Evolutionary conservation across 2,888 invertebrate species (phyloP), one percentile per base, ranked within the genome.

Genomic region (Toxonevra muliebris): DNA sequence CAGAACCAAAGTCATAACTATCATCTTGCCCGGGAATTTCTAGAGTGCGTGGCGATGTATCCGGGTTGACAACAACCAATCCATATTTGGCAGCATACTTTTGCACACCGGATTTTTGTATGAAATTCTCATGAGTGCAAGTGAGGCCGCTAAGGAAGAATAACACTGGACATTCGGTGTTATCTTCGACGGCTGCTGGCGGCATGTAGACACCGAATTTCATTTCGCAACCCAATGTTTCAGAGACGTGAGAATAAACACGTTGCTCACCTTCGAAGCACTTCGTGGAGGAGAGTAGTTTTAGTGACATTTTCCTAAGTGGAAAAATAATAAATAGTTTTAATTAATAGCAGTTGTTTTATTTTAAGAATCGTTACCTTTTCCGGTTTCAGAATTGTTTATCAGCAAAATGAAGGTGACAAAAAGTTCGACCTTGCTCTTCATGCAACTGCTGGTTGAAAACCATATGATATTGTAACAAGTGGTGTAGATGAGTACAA

Each of bases 81-180:
- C 93, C 93, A 80, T 93, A 89, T 79, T 95, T 89, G 5, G 96
- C 89, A 5, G 98, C 98, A 86, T 92, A 91, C 77, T 89, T 88
- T 87, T 99, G 99, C 71, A 94, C 93, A n/a, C 97, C 98, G 57
- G 96, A 91, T 86, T 99, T 99, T 61, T 93, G 91, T 72, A 97
- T 92, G 80, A 98, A 97, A 87, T 99, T 99, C 79, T 94, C 92
- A 84, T 99, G 98, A 12, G 91, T 95, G 84, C 98, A 98, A 0
- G 94, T 94, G 42, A 98, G 87, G 1, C 98, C 97, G 50, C 97
- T 97, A 0, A 98, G 87, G 88, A 92, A 98, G 83, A 95, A 97
- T 12, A 98, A 87, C 0, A 95, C 93, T 1, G 97, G 96, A 41
- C 82, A 81, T 43, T 93, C 86, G 76, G 88, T 87, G 9, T 77